phyloP scores from a whole-genome alignment of 1,140 invertebrate species.

The Cryptotermes secundus region DNA sequence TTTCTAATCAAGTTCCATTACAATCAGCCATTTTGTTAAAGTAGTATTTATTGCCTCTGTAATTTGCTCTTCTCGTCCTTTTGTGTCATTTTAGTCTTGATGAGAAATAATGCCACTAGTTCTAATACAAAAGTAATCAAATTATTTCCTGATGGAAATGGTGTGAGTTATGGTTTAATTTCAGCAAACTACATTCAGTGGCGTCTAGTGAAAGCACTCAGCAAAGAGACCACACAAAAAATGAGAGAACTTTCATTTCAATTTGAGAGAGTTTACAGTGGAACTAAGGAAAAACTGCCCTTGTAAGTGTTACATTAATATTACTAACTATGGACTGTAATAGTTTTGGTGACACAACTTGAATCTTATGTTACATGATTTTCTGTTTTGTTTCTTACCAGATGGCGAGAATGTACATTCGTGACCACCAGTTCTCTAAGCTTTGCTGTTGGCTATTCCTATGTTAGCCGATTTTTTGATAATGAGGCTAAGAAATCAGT shows the following conservation, averaged over 20 bases:
- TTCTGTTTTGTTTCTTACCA: conserved; percentile 46
- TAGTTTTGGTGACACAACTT: not conserved
- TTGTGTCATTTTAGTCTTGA: no score
- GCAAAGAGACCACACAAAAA: conserved; percentile 49
- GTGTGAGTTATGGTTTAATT: conserved; percentile 43
- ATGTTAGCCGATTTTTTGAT: conserved; percentile 54
- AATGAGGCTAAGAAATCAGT: conserved; percentile 41
- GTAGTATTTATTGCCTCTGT: no score
- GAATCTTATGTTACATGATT: conserved; percentile 29
- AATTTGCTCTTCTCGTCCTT: no score
- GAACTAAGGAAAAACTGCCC: conserved; percentile 43
- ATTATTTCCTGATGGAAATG: not conserved
- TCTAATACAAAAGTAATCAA: no score
- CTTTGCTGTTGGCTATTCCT: conserved; percentile 60
- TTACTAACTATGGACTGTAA: not conserved
- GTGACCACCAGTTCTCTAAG: conserved; percentile 56
- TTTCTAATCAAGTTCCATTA: no score
- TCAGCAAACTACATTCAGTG: conserved; percentile 60
- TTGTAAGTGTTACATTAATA: conserved; percentile 37
- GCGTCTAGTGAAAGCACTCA: conserved; percentile 53
- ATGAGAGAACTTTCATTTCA: conserved; percentile 50
- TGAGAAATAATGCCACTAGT: no score
- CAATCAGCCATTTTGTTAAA: no score
- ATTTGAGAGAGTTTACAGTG: conserved; percentile 51
- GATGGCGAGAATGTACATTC: conserved; percentile 58